Base-by-base conservation (phyloP, 2,888 invertebrate species). In the Drosophila kuntzei region DNA sequence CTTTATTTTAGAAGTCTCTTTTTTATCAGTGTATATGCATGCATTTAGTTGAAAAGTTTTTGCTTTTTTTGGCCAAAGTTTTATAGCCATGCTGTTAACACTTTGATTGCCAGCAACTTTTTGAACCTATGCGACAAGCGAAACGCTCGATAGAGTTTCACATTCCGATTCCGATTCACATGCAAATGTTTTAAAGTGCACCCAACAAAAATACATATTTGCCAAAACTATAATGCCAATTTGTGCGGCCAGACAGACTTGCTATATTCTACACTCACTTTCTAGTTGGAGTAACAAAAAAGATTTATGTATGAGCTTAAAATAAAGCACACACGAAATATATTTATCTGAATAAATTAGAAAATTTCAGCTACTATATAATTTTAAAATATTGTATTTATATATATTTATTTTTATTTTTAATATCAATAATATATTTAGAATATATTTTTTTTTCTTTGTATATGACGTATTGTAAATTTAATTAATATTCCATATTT, bases 41-140 rank as follows among this genome's bases (percentile, higher is more conserved):
- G 53, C 39, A 55, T 74, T 58, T 69, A 69, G 41, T 39, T 50
- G 22, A 66, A 87, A 87, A 82, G 65, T 81, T 85, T 51, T 18
- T 18, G 18, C n/a, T 20, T 20, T 51, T 51, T 60, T 70, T 64
- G 53, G 47, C 50, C 53, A 57, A 86, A 84, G 82, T 83, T 87
- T 87, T 75, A 79, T 72, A 61, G 76, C 72, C 65, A 41, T 68
- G 69, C 87, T 87, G 87, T 85, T 83, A 83, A 87, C 87, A 83
- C 85, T 72, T 79, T 85, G 83, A 85, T 85, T 83, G 87, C 80
- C 54, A 65, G 72, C 51, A 69, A 85, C 75, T 75, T 83, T 71
- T 67, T 60, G 53, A 78, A 74, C 69, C 67, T 46, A 47, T 61
- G 12, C 47, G 44, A 44, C 44, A 44, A 29, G 4, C 46, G 29